phyloP scores from a whole-genome alignment of 1,140 invertebrate species.

The Drosophila elegans region DNA sequence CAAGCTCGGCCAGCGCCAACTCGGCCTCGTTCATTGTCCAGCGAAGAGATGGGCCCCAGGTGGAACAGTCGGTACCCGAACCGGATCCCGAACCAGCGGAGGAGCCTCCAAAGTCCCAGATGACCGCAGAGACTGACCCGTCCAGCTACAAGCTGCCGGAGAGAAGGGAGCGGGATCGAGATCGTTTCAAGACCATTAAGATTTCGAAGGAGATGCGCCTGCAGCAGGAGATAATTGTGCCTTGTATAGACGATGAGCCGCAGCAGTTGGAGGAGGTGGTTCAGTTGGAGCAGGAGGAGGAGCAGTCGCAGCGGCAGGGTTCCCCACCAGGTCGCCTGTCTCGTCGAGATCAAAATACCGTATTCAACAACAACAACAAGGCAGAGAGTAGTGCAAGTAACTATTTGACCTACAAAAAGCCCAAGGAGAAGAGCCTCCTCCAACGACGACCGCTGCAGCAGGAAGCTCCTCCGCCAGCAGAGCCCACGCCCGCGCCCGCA shows the following conservation, averaged over 20 bases:
- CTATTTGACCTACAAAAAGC: constrained; percentile 79
- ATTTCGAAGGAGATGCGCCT: constrained; percentile 67
- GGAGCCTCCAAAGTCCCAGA: background rate
- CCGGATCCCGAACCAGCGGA: constrained; percentile 34
- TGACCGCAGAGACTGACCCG: constrained; percentile 36
- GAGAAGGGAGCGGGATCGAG: constrained; percentile 73
- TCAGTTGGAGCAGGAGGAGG: constrained; percentile 10
- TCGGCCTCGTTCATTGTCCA: constrained; percentile 76
- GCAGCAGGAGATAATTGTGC: constrained; percentile 57
- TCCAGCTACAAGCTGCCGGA: constrained; percentile 65
- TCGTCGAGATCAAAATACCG: constrained; percentile 51
- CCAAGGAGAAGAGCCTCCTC: constrained; percentile 62
- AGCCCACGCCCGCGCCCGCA: background rate
- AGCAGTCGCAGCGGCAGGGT: constrained; percentile 25
- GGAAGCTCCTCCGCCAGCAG: constrained; percentile 5
- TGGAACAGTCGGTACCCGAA: constrained; percentile 5
- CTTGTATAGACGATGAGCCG: constrained; percentile 74
- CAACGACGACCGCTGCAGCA: constrained; percentile 46
- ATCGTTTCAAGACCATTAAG: constrained; percentile 84
- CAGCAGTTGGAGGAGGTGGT: constrained; percentile 28
- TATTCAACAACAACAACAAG: constrained; percentile 24
- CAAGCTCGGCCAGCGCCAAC: constrained; percentile 54
- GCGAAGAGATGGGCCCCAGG: constrained; percentile 41
- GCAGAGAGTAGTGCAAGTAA: constrained; percentile 33
- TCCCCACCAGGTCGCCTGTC: constrained; percentile 52